phyloP scores from a whole-genome alignment of 2,888 invertebrate species.

The Scaeva pyrastri region DNA sequence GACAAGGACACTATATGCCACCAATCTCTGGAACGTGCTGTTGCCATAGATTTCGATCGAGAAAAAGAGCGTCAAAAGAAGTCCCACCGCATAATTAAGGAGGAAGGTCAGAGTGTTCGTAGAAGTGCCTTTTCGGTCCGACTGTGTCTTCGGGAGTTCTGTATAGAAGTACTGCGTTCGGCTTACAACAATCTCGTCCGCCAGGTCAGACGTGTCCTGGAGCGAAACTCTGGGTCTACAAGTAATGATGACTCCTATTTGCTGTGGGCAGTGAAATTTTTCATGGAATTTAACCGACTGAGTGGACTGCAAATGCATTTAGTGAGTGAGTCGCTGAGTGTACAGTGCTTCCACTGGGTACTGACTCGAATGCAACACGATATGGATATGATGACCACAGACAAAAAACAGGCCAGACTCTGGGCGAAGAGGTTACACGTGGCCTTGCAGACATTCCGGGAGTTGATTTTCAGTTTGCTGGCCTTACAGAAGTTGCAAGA shows the following conservation, averaged over 20 bases:
- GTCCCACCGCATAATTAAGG: conserved; percentile 88
- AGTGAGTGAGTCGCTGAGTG: conserved; percentile 97
- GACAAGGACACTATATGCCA: conserved; percentile 95
- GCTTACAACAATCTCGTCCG: conserved; percentile 97
- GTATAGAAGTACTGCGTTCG: conserved; percentile 95
- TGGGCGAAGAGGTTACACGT: conserved; percentile 96
- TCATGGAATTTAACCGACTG: conserved; percentile 98
- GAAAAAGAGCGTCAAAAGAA: conserved; percentile 92
- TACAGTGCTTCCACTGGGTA: conserved; percentile 96
- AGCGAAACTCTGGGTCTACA: conserved; percentile 87
- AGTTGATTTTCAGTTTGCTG: conserved; percentile 92
- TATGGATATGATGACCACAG: conserved; percentile 93
- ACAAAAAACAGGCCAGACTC: conserved; percentile 92
- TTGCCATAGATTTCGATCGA: conserved; percentile 90
- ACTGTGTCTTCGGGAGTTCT: conserved; percentile 96
- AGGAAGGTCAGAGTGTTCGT: conserved; percentile 87
- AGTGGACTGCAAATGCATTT: conserved; percentile 94
- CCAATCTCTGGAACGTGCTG: conserved; percentile 91
- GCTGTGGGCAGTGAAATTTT: conserved; percentile 96
- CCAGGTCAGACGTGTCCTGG: conserved; percentile 91
- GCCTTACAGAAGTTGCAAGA: conserved; percentile 92
- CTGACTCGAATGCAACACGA: conserved; percentile 89
- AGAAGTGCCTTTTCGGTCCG: conserved; percentile 94
- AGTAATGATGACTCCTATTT: conserved; percentile 97
- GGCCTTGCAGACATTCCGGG: conserved; percentile 90